These are phyloP conservation scores for Cryptophagus acutangulus DNA, from an alignment of 2,888 invertebrate genomes.

Conservation along the genomic window DNA sequence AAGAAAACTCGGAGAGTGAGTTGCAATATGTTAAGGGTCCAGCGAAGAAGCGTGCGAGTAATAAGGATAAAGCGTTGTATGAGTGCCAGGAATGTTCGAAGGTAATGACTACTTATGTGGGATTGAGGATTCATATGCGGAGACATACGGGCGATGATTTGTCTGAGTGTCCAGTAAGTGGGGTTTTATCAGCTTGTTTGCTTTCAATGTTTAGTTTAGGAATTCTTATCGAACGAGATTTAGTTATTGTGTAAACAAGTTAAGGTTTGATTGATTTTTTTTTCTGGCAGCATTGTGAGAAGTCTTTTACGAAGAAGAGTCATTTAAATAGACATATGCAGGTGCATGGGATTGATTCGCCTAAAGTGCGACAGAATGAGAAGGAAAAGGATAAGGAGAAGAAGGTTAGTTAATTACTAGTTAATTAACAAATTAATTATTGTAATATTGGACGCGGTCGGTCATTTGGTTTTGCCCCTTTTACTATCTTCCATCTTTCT, in stretches of 20 bases:
- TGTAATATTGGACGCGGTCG: not conserved
- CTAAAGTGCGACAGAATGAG: too few relatives aligned
- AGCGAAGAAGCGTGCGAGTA: constrained; percentile 15
- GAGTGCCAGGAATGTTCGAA: constrained; percentile 40
- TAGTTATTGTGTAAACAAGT: constrained; percentile 3
- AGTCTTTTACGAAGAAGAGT: constrained; percentile 40
- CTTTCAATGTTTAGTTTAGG: too few relatives aligned
- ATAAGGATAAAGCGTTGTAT: constrained; percentile 33
- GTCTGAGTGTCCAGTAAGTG: constrained; percentile 35
- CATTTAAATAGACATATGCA: constrained; percentile 39
- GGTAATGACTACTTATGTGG: constrained; percentile 36
- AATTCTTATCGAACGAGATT: too few relatives aligned
- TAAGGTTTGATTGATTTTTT: constrained; percentile 6
- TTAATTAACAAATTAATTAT: not conserved
- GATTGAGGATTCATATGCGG: constrained; percentile 55
- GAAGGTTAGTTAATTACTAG: constrained; percentile 27
- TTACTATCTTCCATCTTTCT: too few relatives aligned
- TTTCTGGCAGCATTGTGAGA: constrained; percentile 39
- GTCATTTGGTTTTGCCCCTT: too few relatives aligned
- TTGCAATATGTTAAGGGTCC: constrained; percentile 19
- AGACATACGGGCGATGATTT: constrained; percentile 56
- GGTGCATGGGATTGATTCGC: constrained; percentile 35
- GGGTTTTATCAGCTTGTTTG: constrained; percentile 8
- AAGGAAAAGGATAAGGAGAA: constrained; percentile 32
- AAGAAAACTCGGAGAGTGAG: constrained; percentile 11